phyloP scores from a whole-genome alignment of 2,113 vertebrate species.

The Rana temporaria region DNA sequence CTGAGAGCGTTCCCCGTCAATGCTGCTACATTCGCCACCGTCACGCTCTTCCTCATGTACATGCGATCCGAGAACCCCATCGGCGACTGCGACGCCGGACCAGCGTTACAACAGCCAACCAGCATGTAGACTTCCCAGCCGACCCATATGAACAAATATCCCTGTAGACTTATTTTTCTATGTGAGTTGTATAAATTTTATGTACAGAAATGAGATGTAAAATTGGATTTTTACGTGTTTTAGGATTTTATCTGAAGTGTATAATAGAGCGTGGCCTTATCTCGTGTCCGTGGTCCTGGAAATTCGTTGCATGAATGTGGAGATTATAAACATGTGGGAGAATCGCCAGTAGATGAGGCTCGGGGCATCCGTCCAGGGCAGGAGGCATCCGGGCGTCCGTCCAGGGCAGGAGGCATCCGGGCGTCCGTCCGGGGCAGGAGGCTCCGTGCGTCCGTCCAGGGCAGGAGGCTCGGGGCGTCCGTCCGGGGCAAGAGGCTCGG shows the following conservation, averaged over 20 bases:
- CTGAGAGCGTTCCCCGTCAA: slow-evolving; percentile 95
- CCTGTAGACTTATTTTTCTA: slow-evolving; percentile 48
- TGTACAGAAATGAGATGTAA: slow-evolving; percentile 52
- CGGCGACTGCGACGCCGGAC: slow-evolving; percentile 74
- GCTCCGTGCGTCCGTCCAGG: too few species aligned
- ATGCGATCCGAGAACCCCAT: slow-evolving; percentile 72
- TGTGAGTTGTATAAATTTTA: slow-evolving; percentile 43
- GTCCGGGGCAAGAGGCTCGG: too few species aligned
- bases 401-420: too few species aligned
- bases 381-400: too few species aligned
- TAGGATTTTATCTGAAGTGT: slow-evolving; percentile 36
- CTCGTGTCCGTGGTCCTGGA: neutral
- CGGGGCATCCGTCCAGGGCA: too few species aligned
- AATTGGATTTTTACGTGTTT: slow-evolving; percentile 10
- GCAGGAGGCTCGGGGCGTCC: too few species aligned
- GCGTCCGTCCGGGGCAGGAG: too few species aligned
- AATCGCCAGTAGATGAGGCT: too few species aligned
- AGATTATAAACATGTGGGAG: neutral
- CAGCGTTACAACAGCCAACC: slow-evolving; percentile 78
- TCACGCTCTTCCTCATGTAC: slow-evolving; percentile 90
- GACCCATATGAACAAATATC: neutral
- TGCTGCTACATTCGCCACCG: slow-evolving; percentile 92
- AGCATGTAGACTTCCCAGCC: slow-evolving; percentile 71
- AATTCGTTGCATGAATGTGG: neutral
- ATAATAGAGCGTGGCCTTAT: slow-evolving; percentile 46